Conservation (phyloP, 2,888 invertebrate genomes). For the Coelopa pilipes region DNA sequence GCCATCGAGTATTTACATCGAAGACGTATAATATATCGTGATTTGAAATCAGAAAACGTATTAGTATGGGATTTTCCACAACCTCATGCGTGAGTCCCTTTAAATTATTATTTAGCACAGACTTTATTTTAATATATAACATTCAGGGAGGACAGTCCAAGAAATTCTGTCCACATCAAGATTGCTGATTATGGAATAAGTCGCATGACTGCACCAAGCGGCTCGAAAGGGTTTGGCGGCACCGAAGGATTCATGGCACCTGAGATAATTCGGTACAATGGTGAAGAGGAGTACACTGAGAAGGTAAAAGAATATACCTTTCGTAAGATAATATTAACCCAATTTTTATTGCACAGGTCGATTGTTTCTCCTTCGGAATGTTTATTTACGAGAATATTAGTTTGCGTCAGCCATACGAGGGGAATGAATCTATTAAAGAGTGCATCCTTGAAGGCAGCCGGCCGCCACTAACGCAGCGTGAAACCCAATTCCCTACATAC, state of each 20-base stretch:
- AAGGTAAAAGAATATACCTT: conserved; percentile 73
- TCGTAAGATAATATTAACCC: neutral
- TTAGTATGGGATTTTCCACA: conserved; percentile 96
- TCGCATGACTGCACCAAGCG: conserved; percentile 86
- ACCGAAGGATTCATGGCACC: conserved; percentile 99
- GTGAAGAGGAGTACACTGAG: conserved; percentile 98
- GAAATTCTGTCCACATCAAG: conserved; percentile 84
- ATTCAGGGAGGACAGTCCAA: conserved; percentile 71
- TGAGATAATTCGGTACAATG: conserved; percentile 97
- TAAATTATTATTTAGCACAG: neutral
- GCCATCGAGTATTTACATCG: conserved; percentile 96
- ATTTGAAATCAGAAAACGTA: conserved; percentile 92
- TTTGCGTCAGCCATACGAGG: conserved; percentile 93
- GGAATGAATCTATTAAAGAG: conserved; percentile 96
- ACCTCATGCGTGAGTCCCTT: conserved; percentile 68
- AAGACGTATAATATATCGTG: conserved; percentile 86
- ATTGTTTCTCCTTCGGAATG: conserved; percentile 99
- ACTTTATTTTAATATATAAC: neutral
- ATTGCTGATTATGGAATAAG: conserved; percentile 98
- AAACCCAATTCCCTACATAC: conserved; percentile 85
- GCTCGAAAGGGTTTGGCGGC: conserved; percentile 97
- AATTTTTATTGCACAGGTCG: conserved; percentile 73
- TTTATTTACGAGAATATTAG: conserved; percentile 95
- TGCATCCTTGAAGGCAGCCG: conserved; percentile 94
- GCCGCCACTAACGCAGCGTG: conserved; percentile 86